These are phyloP conservation scores for Aquatica leii DNA, from an alignment of 2,888 invertebrate species.

Conservation along the genomic window DNA sequence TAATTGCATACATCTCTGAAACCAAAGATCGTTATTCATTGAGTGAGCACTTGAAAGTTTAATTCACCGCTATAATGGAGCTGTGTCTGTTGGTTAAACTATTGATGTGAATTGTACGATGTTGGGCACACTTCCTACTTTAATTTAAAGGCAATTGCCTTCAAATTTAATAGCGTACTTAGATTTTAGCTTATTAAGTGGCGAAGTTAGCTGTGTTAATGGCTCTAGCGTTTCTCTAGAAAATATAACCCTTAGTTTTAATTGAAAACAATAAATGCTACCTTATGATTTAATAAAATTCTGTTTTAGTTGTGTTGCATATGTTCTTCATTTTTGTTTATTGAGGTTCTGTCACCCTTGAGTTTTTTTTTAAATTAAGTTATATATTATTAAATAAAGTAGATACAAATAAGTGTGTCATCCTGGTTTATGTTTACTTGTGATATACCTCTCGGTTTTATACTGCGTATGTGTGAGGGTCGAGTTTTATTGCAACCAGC, in stretches of 20 bases:
- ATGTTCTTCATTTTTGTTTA: neutral
- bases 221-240: neutral
- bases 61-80: constrained; percentile 21
- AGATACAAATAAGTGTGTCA: constrained; percentile 25
- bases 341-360: too few relatives aligned
- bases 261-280: too few relatives aligned
- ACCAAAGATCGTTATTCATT: constrained; percentile 22
- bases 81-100: constrained; percentile 11
- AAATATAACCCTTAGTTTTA: too few relatives aligned
- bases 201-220: neutral
- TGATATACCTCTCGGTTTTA: constrained; percentile 18
- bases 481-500: constrained; percentile 54
- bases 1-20: constrained; percentile 27
- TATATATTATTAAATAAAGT: constrained; percentile 19
- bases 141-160: constrained; percentile 17
- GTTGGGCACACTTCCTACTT: constrained; percentile 14
- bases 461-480: constrained; percentile 46
- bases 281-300: too few relatives aligned
- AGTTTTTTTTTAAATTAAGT: neutral
- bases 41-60: constrained; percentile 20
- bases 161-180: neutral
- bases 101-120: constrained; percentile 14
- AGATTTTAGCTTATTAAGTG: neutral
- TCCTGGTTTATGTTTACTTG: constrained; percentile 28
- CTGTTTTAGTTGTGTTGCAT: too few relatives aligned